These are phyloP conservation scores for Drosophila tanythrix DNA, from an alignment of 2,888 invertebrate genomes.

Conservation along the genomic window DNA sequence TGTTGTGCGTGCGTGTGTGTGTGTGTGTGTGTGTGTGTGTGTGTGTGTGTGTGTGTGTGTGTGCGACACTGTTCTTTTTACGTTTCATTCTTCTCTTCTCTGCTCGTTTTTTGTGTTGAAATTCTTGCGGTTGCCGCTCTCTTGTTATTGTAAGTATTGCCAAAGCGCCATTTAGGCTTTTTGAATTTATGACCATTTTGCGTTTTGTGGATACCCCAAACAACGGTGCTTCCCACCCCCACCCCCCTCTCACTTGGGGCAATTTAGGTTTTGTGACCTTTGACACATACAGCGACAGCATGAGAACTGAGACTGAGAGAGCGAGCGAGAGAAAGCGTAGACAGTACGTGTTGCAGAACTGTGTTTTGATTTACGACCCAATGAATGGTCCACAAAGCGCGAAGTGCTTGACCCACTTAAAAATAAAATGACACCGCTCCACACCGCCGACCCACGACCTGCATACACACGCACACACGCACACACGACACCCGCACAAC, in stretches of 20 bases:
- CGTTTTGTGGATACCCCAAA: slow-evolving; percentile 59
- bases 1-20: slow-evolving; percentile 63
- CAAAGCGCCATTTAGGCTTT: slow-evolving; percentile 72
- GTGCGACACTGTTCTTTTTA: neutral
- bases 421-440: neutral
- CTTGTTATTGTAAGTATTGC: slow-evolving; percentile 49
- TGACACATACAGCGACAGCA: slow-evolving; percentile 38
- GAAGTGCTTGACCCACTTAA: slow-evolving; percentile 57
- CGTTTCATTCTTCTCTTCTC: slow-evolving; percentile 1
- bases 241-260: slow-evolving; percentile 14
- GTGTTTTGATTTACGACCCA: slow-evolving; percentile 58
- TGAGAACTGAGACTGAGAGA: neutral
- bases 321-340: slow-evolving; percentile 6
- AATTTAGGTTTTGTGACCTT: slow-evolving; percentile 68
- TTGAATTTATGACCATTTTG: slow-evolving; percentile 77
- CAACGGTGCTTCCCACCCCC: too few relatives aligned
- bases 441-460: neutral
- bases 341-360: slow-evolving; percentile 33
- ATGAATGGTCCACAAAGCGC: slow-evolving; percentile 18
- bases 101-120: slow-evolving; percentile 28
- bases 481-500: neutral
- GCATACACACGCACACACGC: neutral
- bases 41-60: slow-evolving; percentile 3
- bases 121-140: slow-evolving; percentile 31
- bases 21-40: too few relatives aligned